These are phyloP conservation scores for Pangasius djambal DNA, from an alignment of 2,797 vertebrate genomes.

Conservation along the genomic window DNA sequence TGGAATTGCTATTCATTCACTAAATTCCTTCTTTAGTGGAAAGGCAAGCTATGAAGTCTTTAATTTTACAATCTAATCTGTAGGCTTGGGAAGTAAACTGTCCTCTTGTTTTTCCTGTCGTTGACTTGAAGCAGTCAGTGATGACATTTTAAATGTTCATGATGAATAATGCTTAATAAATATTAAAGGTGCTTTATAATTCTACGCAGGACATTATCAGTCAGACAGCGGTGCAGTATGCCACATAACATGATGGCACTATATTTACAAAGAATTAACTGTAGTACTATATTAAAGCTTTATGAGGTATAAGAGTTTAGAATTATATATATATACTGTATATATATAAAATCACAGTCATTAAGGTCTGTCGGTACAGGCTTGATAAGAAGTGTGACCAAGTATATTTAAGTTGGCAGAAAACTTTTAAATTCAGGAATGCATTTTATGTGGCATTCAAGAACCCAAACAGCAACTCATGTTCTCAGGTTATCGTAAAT, in stretches of 20 bases:
- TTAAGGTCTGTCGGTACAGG: not conserved
- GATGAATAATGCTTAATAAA: slow-evolving; percentile 1
- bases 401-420: not conserved
- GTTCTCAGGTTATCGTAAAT: not conserved
- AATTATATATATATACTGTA: too few relatives aligned
- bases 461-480: not conserved
- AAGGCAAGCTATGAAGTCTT: not conserved
- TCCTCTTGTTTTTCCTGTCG: not conserved
- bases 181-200: not conserved
- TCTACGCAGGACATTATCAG: not conserved
- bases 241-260: not conserved
- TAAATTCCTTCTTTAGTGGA: not conserved
- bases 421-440: not conserved
- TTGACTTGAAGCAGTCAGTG: not conserved
- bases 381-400: not conserved
- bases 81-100: not conserved
- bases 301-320: not conserved
- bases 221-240: not conserved
- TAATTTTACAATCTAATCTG: not conserved
- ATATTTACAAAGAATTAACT: slow-evolving; percentile 4
- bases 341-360: too few relatives aligned
- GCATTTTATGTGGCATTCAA: not conserved
- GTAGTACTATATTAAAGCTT: slow-evolving; percentile 7
- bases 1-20: slow-evolving; percentile 7
- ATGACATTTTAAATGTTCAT: not conserved